These are phyloP conservation scores for Pangasianodon gigas DNA, from an alignment of 2,113 vertebrate genomes.

Conservation along the genomic window DNA sequence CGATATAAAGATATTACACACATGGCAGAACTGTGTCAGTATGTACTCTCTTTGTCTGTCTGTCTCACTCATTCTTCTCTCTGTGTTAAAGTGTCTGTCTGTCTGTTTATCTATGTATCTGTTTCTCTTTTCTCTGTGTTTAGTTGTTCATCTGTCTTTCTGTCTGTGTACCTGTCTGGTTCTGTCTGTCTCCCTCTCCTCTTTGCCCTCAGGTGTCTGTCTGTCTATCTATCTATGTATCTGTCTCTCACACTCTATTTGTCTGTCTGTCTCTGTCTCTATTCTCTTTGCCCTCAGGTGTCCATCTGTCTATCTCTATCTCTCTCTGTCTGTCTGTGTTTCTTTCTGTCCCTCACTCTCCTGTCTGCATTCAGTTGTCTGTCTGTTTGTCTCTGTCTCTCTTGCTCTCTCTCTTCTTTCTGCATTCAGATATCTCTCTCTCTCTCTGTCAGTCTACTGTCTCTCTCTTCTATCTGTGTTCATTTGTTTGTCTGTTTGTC, in stretches of 20 bases:
- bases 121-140: neutral
- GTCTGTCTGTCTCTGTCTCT: too few relatives aligned
- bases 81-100: neutral
- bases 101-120: neutral
- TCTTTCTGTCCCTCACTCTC: neutral
- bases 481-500: neutral
- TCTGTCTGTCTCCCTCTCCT: neutral
- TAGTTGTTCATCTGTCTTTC: neutral
- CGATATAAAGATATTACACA: conserved; percentile 6
- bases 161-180: neutral
- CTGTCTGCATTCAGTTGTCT: neutral
- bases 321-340: too few relatives aligned
- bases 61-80: neutral
- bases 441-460: neutral
- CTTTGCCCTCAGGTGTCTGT: neutral
- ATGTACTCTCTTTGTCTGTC: neutral
- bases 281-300: too few relatives aligned
- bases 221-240: neutral
- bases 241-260: too few relatives aligned
- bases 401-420: neutral
- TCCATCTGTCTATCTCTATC: neutral
- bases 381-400: neutral
- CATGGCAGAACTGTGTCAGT: neutral
- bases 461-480: neutral
- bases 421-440: neutral